phyloP scores from a whole-genome alignment of 1,140 invertebrate genomes.

The Drosophila sucinea region DNA sequence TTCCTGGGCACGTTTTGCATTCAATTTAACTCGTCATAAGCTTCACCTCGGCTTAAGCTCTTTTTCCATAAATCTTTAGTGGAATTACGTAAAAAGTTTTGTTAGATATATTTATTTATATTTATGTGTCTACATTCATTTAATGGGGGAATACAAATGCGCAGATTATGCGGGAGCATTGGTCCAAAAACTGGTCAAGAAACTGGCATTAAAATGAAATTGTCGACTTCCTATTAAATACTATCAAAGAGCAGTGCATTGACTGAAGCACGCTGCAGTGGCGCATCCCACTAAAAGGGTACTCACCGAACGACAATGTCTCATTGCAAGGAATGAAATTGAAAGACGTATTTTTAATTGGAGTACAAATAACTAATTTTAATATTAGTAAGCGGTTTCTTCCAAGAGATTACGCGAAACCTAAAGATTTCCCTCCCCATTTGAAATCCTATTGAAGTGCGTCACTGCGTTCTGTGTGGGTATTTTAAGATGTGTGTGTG shows the following conservation, averaged over 20 bases:
- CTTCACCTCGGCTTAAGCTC: conserved; percentile 15
- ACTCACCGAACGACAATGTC: no score
- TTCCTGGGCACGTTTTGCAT: conserved; percentile 21
- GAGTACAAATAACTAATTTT: no score
- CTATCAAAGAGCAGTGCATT: conserved; percentile 39
- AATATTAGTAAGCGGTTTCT: no score
- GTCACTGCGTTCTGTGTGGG: conserved; percentile 3
- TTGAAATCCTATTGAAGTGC: not conserved
- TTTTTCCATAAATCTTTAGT: conserved; percentile 7
- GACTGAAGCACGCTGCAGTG: conserved; percentile 22
- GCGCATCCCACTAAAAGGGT: no score
- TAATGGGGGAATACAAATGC: conserved; percentile 50
- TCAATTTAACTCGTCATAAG: conserved; percentile 2
- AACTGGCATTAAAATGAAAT: not conserved
- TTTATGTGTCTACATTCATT: conserved; percentile 1
- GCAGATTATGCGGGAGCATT: conserved; percentile 37
- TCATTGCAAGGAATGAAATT: no score
- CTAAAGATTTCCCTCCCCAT: not conserved
- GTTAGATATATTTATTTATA: not conserved
- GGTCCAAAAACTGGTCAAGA: conserved; percentile 22
- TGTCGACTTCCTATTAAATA: conserved; percentile 16
- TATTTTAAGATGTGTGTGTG: not conserved
- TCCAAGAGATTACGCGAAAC: no score
- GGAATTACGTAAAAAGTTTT: conserved; percentile 5
- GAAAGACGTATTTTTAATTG: no score